phyloP scores from a whole-genome alignment of 2,888 invertebrate species.

The Lepetodrilus schrolli region DNA sequence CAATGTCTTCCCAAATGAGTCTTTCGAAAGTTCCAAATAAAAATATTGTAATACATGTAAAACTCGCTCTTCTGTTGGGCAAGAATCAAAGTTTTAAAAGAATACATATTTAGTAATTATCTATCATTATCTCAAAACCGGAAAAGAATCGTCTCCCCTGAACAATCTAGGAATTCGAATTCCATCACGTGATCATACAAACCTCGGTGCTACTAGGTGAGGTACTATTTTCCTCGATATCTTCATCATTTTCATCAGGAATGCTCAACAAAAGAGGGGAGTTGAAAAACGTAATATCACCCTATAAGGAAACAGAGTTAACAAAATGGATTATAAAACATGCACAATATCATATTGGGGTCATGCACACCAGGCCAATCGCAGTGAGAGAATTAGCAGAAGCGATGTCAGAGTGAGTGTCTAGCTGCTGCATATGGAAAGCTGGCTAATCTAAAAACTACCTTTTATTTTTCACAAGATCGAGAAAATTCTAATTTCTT shows the following conservation, averaged over 20 bases:
- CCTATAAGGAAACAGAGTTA: constrained; percentile 39
- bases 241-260: constrained; percentile 45
- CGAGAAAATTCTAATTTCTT: no score
- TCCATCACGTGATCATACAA: background rate
- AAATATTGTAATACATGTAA: no score
- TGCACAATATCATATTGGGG: background rate
- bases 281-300: constrained; percentile 48
- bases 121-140: no score
- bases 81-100: no score
- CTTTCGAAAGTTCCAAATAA: no score
- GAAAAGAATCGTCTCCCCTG: background rate
- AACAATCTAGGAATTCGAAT: background rate
- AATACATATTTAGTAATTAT: no score
- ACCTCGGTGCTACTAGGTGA: constrained; percentile 2
- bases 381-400: background rate
- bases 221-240: constrained; percentile 16
- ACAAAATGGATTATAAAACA: background rate
- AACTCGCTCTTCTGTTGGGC: no score
- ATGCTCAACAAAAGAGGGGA: constrained; percentile 45
- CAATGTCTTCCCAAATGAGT: no score
- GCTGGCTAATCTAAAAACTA: no score
- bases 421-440: background rate
- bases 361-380: background rate
- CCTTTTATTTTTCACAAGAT: no score
- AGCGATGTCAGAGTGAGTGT: constrained; percentile 34